These are phyloP conservation scores for Microplitis deprimator DNA, from an alignment of 2,888 invertebrate genomes.

Conservation along the genomic window DNA sequence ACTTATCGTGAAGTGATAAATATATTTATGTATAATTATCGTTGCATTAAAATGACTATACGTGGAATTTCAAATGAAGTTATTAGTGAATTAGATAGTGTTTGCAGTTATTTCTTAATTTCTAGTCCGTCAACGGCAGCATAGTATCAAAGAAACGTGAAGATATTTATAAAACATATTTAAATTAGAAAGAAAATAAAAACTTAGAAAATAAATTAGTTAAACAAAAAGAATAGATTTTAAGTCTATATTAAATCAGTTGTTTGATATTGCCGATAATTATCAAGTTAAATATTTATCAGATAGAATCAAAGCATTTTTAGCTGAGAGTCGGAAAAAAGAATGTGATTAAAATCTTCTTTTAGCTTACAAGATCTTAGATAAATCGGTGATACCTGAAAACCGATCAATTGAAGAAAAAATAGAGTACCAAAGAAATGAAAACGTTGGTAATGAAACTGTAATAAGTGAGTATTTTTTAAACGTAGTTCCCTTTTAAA, in stretches of 20 bases:
- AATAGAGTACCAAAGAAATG: neutral
- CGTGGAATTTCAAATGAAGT: constrained; percentile 2
- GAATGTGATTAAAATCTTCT: too few species aligned
- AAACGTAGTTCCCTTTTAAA: too few species aligned
- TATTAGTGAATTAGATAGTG: neutral
- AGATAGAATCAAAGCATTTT: neutral
- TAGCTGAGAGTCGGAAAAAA: neutral
- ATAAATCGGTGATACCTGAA: neutral
- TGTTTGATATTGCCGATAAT: constrained; percentile 16
- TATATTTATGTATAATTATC: constrained; percentile 17
- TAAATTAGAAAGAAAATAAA: neutral
- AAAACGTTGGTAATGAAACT: neutral
- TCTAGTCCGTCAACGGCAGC: neutral
- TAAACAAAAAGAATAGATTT: neutral
- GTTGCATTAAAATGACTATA: neutral
- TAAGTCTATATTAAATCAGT: neutral
- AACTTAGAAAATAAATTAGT: neutral
- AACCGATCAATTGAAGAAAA: neutral
- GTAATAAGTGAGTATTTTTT: neutral
- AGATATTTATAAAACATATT: neutral
- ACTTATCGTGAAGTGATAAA: constrained; percentile 8
- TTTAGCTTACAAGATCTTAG: neutral
- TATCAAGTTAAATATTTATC: neutral
- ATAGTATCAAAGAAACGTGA: constrained; percentile 16
- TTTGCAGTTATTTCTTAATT: constrained; percentile 11